A percentile compares a stretch with the other conserved stretches of the same genome.
Conservation (phyloP, 2,113 vertebrate genomes). For the Indicator indicator region DNA sequence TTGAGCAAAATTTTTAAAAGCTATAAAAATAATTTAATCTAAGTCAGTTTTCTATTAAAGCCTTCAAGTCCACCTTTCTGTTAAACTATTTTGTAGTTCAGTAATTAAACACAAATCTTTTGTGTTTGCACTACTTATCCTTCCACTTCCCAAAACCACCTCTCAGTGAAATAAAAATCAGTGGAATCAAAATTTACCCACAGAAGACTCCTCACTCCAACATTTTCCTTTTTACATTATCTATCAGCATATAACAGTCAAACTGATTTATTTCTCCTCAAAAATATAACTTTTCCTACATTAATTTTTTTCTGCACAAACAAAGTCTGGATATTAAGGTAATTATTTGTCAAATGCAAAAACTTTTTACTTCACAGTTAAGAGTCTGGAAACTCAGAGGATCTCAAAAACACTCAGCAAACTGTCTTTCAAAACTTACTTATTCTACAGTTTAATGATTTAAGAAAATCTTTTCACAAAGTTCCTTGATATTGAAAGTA, state of each 20-base stretch:
- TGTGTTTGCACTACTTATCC: background rate
- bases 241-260: background rate
- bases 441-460: background rate
- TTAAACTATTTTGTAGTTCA: background rate
- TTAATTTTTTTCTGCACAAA: background rate
- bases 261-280: background rate
- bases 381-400: background rate
- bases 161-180: background rate
- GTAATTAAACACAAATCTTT: background rate
- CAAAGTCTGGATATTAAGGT: background rate
- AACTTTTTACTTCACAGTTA: background rate
- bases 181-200: background rate
- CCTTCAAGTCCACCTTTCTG: background rate
- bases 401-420: background rate
- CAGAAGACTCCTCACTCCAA: background rate
- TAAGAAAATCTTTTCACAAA: background rate
- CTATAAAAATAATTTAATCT: background rate
- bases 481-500: background rate
- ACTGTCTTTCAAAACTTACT: background rate
- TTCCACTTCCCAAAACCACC: background rate
- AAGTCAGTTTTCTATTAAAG: background rate
- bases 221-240: background rate
- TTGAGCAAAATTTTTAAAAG: background rate
- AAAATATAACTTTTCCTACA: background rate
- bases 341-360: background rate